Conservation (phyloP, 2,888 invertebrate species). For the Operophtera brumata region DNA sequence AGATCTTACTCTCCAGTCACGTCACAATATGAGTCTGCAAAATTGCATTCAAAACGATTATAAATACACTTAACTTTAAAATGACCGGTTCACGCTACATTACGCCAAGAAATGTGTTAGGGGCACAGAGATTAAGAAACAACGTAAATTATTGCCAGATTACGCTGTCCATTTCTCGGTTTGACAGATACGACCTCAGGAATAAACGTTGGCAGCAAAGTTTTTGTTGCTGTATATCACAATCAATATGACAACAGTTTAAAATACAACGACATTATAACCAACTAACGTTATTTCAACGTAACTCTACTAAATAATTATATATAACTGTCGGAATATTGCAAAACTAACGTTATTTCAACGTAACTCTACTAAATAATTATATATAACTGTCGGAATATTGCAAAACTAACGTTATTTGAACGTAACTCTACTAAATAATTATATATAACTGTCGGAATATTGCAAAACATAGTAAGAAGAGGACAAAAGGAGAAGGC, state of each 20-base stretch:
- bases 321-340: too few species aligned
- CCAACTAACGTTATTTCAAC: too few species aligned
- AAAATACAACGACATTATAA: not conserved
- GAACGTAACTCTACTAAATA: too few species aligned
- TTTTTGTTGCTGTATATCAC: constrained; percentile 9
- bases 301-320: too few species aligned
- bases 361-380: too few species aligned
- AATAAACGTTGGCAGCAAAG: constrained; percentile 30
- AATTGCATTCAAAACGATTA: not conserved
- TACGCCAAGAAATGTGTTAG: not conserved
- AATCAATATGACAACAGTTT: constrained; percentile 6
- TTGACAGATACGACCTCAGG: constrained; percentile 17
- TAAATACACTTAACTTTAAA: not conserved
- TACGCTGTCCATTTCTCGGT: constrained; percentile 10
- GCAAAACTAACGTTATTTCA: too few species aligned
- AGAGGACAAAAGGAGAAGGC: too few species aligned
- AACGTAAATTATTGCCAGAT: constrained; percentile 16
- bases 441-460: too few species aligned
- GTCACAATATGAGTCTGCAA: not conserved
- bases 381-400: too few species aligned
- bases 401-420: too few species aligned
- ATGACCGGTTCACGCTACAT: not conserved
- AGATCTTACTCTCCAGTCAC: too few species aligned
- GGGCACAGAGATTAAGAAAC: constrained; percentile 10
- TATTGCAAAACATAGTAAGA: too few species aligned